phyloP scores from a whole-genome alignment of 2,113 vertebrate genomes.

The Labeo catla region DNA sequence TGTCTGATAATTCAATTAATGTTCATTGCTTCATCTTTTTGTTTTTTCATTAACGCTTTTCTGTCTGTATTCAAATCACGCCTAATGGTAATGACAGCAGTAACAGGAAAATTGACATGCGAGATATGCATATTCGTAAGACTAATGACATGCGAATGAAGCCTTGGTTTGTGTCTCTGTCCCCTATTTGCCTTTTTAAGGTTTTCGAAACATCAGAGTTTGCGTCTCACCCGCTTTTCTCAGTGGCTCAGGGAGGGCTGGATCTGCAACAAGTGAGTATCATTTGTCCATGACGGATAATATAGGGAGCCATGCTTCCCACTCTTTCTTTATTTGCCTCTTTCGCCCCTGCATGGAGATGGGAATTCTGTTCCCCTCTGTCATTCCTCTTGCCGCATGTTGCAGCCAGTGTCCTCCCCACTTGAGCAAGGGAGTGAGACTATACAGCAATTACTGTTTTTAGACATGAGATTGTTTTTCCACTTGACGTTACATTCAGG shows the following conservation, averaged over 20 bases:
- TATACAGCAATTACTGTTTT: constrained; percentile 19
- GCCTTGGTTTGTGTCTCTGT: constrained; percentile 59
- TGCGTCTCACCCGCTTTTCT: constrained; percentile 78
- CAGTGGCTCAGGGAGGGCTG: constrained; percentile 75
- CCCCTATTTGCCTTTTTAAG: constrained; percentile 64
- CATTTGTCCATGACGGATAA: constrained; percentile 14
- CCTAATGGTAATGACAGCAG: constrained; percentile 4
- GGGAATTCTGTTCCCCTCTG: constrained; percentile 26
- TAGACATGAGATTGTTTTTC: background rate
- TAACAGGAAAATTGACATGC: background rate
- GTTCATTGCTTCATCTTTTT: background rate
- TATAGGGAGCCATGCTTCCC: background rate
- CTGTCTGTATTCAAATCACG: background rate
- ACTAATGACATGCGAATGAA: constrained; percentile 46
- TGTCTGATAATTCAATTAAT: constrained; percentile 32
- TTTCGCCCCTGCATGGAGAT: constrained; percentile 39
- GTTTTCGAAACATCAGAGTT: constrained; percentile 79
- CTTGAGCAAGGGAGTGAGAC: constrained; percentile 52
- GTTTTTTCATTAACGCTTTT: background rate
- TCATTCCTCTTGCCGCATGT: constrained; percentile 50
- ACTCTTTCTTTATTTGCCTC: constrained; percentile 29
- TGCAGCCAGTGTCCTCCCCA: constrained; percentile 52
- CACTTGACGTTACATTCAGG: background rate
- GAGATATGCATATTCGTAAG: background rate
- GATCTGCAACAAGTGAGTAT: constrained; percentile 80